Evolutionary conservation across 2,113 vertebrate species (phyloP), one percentile per base, ranked within the genome.

Genomic region (Cervus canadensis): DNA sequence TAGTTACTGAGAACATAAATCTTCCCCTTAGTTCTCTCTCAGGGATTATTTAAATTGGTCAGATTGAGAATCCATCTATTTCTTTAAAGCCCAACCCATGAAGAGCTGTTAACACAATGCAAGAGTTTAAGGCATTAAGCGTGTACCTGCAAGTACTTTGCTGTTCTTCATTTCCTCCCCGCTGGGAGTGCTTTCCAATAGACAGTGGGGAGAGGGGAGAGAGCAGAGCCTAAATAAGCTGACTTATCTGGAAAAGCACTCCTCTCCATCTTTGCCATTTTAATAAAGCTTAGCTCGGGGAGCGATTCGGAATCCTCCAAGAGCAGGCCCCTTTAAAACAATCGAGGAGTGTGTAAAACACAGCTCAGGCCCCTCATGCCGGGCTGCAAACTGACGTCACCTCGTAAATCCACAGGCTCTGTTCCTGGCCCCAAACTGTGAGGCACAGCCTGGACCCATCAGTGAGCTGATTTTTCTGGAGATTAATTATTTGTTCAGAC

Each of bases 401-500:
- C 45, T 98, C 96, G 89, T 98, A 98, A 98, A 98, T 98, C 98
- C 95, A 91, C 45, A 87, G 91, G 86, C 71, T 81, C 52, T 87
- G 33, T 43, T 98, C 94, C 96, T 7, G 89, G 74, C 91, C 78
- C 94, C 87, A 43, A 36, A 10, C 62, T 76, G 96, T 85, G 76
- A 26, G 33, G 83, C 93, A 43, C 88, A 97, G 97, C 79, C 93
- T 95, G 90, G 83, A 87, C 84, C 93, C 97, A 95, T 98, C 97
- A 97, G 96, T 62, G 52, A 95, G 91, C 43, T 89, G 88, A 91
- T 97, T 98, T 98, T 97, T 84, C 91, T 95, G 97, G 93, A 95
- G 97, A 97, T 98, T 98, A 98, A 98, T 98, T 98, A 98, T 97
- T 98, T 93, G 74, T 96, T 99, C 98, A 97, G 97, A 94, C 96